Evolutionary conservation across 2,113 vertebrate species (phyloP), one percentile per base, ranked within the genome.

Genomic region (Silurus asotus): DNA sequence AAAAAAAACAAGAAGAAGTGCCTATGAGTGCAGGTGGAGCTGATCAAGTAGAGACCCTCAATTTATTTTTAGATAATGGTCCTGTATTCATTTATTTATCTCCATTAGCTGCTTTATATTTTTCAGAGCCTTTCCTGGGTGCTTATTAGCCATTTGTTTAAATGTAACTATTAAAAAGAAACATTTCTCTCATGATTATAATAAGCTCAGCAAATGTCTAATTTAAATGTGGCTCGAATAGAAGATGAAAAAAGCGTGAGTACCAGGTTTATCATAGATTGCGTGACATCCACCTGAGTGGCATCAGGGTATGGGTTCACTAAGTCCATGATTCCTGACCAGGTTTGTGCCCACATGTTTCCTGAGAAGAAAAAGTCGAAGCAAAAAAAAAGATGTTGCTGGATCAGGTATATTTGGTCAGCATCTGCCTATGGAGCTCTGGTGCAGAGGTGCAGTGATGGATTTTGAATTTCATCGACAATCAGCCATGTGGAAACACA

Each of bases 261-360:
- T 89, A 98, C 98, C 96, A 99, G 91, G 1, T 91, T 59, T 75
- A 96, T 92, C 98, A 99, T 99, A 77, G 97, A 96, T 0, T 97
- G 97, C 0, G 98, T 98, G 86, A 96, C 96, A 53, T 99, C 98
- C 62, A 98, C 93, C 86, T 96, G 96, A 65, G 95, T 94, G 72
- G 97, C 97, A 45, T 93, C 20, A 0, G 97, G 97, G 87, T 93
- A 99, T 0, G 98, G 98, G 0, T 93, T 91, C 76, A 94, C 95
- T 88, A 99, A 88, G 51, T 98, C 94, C 86, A 97, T 98, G 89
- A 99, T 95, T 75, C 96, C 96, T 82, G 97, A 96, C 98, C 98
- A 99, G 0, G 96, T 97, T 91, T 99, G 98, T 0, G 97, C 98
- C 98, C 98, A 99, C 98, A 99, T 99, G 95, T 99, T 99, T 49